Percentiles rank a stretch among this genome's conserved stretches.
phyloP scores from a whole-genome alignment of 2,888 invertebrate genomes.

The Orthosia cruda region DNA sequence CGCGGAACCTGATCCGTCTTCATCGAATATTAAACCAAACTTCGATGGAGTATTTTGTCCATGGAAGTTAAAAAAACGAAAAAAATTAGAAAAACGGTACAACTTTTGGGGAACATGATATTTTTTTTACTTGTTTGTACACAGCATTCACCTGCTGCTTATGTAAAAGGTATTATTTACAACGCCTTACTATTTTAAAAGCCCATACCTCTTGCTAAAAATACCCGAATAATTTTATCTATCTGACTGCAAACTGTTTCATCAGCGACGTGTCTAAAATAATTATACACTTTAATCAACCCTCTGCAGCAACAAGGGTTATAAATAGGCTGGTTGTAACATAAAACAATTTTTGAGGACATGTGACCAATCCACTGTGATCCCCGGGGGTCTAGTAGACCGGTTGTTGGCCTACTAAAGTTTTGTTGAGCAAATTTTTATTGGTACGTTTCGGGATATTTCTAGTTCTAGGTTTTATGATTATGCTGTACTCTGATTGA shows the following conservation, averaged over 20 bases:
- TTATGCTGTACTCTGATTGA: not conserved
- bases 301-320: not conserved
- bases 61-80: too few species aligned
- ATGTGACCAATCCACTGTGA: slow-evolving; percentile 23
- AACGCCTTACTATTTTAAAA: too few species aligned
- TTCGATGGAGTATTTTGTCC: not conserved
- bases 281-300: slow-evolving; percentile 3
- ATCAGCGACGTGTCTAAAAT: not conserved
- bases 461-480: not conserved
- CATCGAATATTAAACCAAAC: slow-evolving; percentile 2
- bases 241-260: not conserved
- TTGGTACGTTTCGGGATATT: not conserved
- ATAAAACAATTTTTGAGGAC: slow-evolving; percentile 39
- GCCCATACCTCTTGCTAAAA: too few species aligned
- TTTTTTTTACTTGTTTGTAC: too few species aligned
- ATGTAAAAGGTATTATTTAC: too few species aligned
- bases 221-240: not conserved
- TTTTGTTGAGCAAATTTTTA: slow-evolving; percentile 25
- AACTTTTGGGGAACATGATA: too few species aligned
- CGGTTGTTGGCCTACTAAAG: slow-evolving; percentile 3
- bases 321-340: slow-evolving; percentile 23
- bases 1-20: slow-evolving; percentile 5
- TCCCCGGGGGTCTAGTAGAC: slow-evolving; percentile 35
- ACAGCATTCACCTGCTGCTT: too few species aligned
- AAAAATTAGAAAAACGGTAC: too few species aligned